phyloP scores from a whole-genome alignment of 2,113 vertebrate species.

The Petrocephalus microphthalmus region DNA sequence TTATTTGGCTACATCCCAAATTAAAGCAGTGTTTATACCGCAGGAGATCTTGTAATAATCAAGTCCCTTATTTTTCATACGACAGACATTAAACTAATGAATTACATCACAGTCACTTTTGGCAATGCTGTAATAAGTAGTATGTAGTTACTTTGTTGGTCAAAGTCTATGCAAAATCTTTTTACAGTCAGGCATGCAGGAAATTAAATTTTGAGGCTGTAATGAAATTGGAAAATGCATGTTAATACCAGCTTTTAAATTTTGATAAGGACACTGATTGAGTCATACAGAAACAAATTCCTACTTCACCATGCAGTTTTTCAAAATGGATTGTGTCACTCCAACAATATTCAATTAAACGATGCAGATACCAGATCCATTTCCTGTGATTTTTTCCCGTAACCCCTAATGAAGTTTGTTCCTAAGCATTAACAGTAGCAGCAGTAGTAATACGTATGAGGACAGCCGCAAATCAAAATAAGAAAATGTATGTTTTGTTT shows the following conservation, averaged over 20 bases:
- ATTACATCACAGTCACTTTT: neutral
- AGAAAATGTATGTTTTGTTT: neutral
- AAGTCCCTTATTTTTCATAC: neutral
- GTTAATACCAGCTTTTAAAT: constrained; percentile 3
- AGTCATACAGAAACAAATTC: neutral
- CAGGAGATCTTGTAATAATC: neutral
- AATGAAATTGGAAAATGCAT: neutral
- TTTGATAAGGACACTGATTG: neutral
- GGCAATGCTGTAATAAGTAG: neutral
- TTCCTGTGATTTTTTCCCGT: neutral
- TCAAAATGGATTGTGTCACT: neutral
- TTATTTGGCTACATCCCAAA: neutral
- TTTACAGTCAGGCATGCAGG: neutral
- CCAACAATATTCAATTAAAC: constrained; percentile 25
- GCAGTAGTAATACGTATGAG: constrained; percentile 23
- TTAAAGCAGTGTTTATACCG: neutral
- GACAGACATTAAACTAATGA: neutral
- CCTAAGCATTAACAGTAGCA: constrained; percentile 29
- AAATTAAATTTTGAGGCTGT: neutral
- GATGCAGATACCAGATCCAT: constrained; percentile 9
- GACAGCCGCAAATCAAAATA: constrained; percentile 26
- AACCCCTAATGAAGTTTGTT: constrained; percentile 31
- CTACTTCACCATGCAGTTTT: neutral
- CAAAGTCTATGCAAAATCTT: neutral
- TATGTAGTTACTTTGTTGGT: neutral